A percentile compares a stretch with the other conserved stretches of the same genome.
These are phyloP conservation scores for Tachyglossus aculeatus DNA, from an alignment of 2,797 vertebrate species.

Conservation along the genomic window DNA sequence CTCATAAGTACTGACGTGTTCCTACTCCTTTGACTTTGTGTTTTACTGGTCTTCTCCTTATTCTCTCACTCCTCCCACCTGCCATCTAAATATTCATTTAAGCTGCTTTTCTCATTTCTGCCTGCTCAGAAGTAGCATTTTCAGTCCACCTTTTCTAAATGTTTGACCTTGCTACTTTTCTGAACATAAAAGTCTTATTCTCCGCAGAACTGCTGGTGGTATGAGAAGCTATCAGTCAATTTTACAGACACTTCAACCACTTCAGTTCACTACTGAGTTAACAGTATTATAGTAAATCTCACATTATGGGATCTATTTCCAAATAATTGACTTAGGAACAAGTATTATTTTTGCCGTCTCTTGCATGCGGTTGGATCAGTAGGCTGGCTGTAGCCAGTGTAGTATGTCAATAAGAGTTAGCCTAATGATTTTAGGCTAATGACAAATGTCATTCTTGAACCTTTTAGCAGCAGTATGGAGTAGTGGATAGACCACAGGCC, in stretches of 20 bases:
- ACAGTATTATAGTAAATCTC: slow-evolving; percentile 64
- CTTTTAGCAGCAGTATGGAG: slow-evolving; percentile 30
- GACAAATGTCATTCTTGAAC: slow-evolving; percentile 18
- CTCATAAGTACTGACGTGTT: not conserved
- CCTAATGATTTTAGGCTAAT: not conserved
- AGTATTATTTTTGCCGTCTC: slow-evolving; percentile 47
- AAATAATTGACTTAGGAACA: slow-evolving; percentile 69
- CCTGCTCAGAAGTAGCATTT: slow-evolving; percentile 50
- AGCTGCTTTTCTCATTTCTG: slow-evolving; percentile 37
- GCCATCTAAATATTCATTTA: slow-evolving; percentile 33
- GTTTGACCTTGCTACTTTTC: slow-evolving; percentile 68
- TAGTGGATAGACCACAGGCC: not conserved
- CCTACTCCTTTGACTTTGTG: not conserved
- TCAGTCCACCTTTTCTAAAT: slow-evolving; percentile 52
- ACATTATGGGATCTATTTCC: slow-evolving; percentile 62
- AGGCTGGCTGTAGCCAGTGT: not conserved
- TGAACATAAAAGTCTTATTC: slow-evolving; percentile 62
- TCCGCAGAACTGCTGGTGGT: slow-evolving; percentile 44
- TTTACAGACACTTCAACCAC: slow-evolving; percentile 73
- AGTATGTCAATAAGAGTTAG: not conserved
- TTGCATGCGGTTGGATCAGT: not conserved
- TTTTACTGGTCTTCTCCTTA: not conserved
- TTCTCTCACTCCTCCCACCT: not conserved
- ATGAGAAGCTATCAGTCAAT: slow-evolving; percentile 71
- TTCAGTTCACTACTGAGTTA: slow-evolving; percentile 69